Conservation (phyloP, 2,113 vertebrate genomes). For the Zosterops pallidus region DNA sequence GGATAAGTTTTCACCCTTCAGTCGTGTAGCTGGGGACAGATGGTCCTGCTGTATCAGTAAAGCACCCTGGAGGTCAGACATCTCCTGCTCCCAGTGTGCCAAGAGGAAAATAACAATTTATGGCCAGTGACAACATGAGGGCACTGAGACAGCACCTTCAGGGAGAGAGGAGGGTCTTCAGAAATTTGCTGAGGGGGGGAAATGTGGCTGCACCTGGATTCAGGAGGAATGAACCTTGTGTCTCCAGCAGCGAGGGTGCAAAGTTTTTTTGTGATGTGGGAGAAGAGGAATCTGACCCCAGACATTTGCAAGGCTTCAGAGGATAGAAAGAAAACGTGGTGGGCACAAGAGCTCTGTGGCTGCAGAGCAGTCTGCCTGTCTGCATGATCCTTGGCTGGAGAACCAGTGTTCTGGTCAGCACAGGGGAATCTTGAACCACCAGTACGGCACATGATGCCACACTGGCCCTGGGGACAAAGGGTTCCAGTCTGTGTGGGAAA, state of each 20-base stretch:
- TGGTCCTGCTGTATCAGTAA: not conserved
- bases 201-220: not conserved
- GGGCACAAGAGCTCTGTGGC: not conserved
- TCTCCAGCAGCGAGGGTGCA: not conserved
- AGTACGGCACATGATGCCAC: not conserved
- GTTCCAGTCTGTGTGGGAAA: not conserved
- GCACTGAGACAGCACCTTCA: not conserved
- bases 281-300: not conserved
- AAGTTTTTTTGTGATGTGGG: not conserved
- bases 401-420: not conserved
- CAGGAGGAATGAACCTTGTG: not conserved
- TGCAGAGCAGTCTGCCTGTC: not conserved
- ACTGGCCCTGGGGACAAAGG: not conserved
- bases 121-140: not conserved
- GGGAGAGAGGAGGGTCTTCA: not conserved
- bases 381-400: not conserved
- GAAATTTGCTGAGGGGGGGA: not conserved
- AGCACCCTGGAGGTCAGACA: not conserved
- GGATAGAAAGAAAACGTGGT: not conserved
- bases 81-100: not conserved
- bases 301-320: not conserved
- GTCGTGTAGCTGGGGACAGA: rapidly evolving
- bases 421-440: not conserved
- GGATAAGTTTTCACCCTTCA: not conserved
- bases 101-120: not conserved